Evolutionary conservation across 2,888 invertebrate genomes (phyloP).

Genomic region (Anoncus sp.): DNA sequence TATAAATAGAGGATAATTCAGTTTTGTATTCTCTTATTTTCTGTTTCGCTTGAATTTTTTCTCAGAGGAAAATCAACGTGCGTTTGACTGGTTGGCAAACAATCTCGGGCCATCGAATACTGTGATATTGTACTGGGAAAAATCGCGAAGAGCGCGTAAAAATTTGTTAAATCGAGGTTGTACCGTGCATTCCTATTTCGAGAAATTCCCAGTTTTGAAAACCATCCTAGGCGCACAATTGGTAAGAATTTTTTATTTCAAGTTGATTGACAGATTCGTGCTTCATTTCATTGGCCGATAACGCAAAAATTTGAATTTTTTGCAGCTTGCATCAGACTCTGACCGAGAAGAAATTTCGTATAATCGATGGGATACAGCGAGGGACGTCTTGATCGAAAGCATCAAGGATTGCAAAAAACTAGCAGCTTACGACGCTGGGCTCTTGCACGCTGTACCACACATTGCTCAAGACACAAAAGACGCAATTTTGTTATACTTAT

Average conservation of each 20-base stretch:
- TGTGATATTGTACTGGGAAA: conserved; percentile 6
- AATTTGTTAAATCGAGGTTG: conserved; percentile 18
- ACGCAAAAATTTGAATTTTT: conserved; percentile 15
- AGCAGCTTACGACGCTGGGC: conserved; percentile 28
- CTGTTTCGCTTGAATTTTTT: conserved; percentile 14
- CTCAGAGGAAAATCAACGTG: conserved; percentile 23
- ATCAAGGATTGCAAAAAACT: conserved; percentile 32
- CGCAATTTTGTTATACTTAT: conserved; percentile 34
- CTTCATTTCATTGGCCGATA: conserved; percentile 5
- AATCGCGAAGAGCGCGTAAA: conserved; percentile 24
- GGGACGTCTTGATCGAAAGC: conserved; percentile 12
- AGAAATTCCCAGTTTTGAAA: conserved; percentile 22
- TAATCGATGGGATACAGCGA: conserved; percentile 27
- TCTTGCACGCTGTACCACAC: conserved; percentile 8
- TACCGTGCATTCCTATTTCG: conserved; percentile 31
- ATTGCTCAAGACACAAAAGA: conserved; percentile 35
- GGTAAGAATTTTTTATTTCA: conserved; percentile 29
- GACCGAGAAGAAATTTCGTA: conserved; percentile 11
- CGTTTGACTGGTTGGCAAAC: conserved; percentile 26
- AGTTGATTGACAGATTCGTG: conserved; percentile 18
- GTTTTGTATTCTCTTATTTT: conserved; percentile 22
- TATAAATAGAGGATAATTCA: conserved; percentile 9
- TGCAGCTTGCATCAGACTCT: conserved; percentile 26
- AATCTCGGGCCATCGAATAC: conserved; percentile 24
- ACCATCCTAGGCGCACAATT: conserved; percentile 15